These are phyloP conservation scores for Hermaeophaga mercurialis DNA, from an alignment of 2,888 invertebrate genomes.

Conservation along the genomic window DNA sequence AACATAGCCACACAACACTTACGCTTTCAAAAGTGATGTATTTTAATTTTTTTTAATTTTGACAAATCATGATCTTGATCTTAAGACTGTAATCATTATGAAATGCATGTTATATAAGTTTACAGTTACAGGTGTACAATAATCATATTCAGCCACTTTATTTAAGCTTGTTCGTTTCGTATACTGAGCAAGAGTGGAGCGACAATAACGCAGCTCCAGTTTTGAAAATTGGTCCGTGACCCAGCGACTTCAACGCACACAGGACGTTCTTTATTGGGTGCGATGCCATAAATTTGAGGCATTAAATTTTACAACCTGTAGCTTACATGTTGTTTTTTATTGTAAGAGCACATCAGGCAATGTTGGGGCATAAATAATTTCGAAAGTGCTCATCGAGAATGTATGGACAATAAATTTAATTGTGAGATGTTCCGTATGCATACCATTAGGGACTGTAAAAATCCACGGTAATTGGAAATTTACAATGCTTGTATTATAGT, in stretches of 20 bases:
- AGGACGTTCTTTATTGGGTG: conserved; percentile 47
- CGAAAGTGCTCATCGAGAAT: conserved; percentile 45
- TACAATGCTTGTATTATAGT: conserved; percentile 35
- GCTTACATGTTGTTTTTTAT: conserved; percentile 46
- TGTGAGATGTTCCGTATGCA: conserved; percentile 42
- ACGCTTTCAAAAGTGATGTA: too few species aligned
- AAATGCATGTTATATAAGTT: too few species aligned
- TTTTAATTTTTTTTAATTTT: too few species aligned
- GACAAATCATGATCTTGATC: too few species aligned
- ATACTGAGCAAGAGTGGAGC: too few species aligned
- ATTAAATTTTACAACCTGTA: conserved; percentile 48
- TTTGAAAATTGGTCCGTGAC: conserved; percentile 43
- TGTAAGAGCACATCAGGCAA: conserved; percentile 45
- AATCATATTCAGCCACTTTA: too few species aligned
- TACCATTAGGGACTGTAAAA: conserved; percentile 39
- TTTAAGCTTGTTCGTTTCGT: too few species aligned
- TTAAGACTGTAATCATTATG: too few species aligned
- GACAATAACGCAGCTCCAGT: conserved; percentile 34
- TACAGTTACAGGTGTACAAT: too few species aligned
- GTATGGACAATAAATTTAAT: conserved; percentile 48
- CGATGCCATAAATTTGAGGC: conserved; percentile 47
- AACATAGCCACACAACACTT: too few species aligned
- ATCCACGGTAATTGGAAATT: conserved; percentile 40
- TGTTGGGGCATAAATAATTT: conserved; percentile 48
- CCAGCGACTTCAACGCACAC: conserved; percentile 26